Base-by-base conservation (phyloP, 2,797 vertebrate genomes). In the Otolemur crassicaudatus region DNA sequence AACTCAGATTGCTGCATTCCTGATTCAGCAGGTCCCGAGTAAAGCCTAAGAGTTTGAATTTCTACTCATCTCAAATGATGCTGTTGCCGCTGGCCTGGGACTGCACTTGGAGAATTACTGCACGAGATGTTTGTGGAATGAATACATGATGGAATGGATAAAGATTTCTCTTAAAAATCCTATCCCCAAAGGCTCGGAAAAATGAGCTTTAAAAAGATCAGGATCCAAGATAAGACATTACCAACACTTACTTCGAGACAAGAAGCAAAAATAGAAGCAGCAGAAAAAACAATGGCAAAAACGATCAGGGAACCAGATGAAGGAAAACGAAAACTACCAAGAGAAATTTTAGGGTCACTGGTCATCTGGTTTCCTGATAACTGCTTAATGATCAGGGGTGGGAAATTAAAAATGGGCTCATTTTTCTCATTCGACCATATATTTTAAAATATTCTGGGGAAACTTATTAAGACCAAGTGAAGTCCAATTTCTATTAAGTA, bases 401-500 rank as follows among this genome's bases (percentile, higher is more conserved):
- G 81, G 29, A 95, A 94, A 86, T 93, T 69, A 75, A 93, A 97
- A 77, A 43, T 34, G 93, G 16, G 25, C 70, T 91, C 40, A 69
- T 61, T 73, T 93, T 92, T 87, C 94, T 93, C 31, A 86, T 23
- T 76, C 58, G 49, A 61, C 6, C 37, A 60, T 31, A 69, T 81
- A 85, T 69, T 93, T 29, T 34, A 87, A 96, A 93, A 69, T 82
- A 91, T 69, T 92, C 46, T 72, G 72, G 46, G 75, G 37, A 94
- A 97, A 94, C 22, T 94, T 27, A 53, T 53, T 16, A 53, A 53
- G 49, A 16, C 49, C 49, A 16, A 86, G 8, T 73, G 70, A 89
- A 80, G 31, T 49, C 46, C 89, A 85, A 93, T 40, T 40, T 40
- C 40, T 7, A 43, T 43, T 43, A 34, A 82, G 23, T 69, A 56